Evolutionary conservation across 2,888 invertebrate genomes (phyloP).

Genomic region (Dasysyrphus albostriatus): DNA sequence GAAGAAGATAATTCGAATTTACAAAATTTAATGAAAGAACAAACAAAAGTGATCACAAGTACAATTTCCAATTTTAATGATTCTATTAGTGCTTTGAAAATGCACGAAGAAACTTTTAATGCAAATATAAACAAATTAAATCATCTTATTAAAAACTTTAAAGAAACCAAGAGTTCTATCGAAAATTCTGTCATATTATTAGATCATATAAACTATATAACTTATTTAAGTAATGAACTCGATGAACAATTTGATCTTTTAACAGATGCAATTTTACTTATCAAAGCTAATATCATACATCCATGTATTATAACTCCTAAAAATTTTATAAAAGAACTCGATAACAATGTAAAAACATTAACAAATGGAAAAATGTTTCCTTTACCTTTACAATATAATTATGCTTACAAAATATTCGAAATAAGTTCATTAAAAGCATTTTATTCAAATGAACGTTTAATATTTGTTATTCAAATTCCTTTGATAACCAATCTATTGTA

Average conservation of each 20-base stretch:
- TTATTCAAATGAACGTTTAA: background rate
- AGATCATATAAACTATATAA: slow-evolving; percentile 8
- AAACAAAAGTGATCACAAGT: too few relatives aligned
- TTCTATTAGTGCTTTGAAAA: slow-evolving; percentile 14
- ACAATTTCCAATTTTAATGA: background rate
- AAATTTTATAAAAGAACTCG: slow-evolving; percentile 11
- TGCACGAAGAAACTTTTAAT: slow-evolving; percentile 1
- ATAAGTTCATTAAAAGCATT: slow-evolving; percentile 11
- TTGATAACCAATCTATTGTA: slow-evolving; percentile 1
- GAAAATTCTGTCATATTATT: too few relatives aligned
- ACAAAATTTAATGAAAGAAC: too few relatives aligned
- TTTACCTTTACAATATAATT: slow-evolving; percentile 9
- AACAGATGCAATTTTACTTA: slow-evolving; percentile 14
- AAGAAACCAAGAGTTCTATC: slow-evolving; percentile 10
- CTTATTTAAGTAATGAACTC: slow-evolving; percentile 17
- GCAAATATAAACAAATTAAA: too few relatives aligned
- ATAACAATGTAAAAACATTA: slow-evolving; percentile 8
- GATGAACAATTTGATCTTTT: slow-evolving; percentile 6
- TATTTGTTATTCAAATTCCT: slow-evolving; percentile 18
- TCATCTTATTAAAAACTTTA: too few relatives aligned
- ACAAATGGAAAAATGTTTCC: slow-evolving; percentile 15
- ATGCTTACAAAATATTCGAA: slow-evolving; percentile 25
- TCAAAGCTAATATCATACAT: slow-evolving; percentile 3
- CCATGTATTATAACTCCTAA: background rate
- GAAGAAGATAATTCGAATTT: too few relatives aligned